These are phyloP conservation scores for Sebastiscus albofasciatus DNA, from an alignment of 2,797 vertebrate species.

Conservation along the genomic window DNA sequence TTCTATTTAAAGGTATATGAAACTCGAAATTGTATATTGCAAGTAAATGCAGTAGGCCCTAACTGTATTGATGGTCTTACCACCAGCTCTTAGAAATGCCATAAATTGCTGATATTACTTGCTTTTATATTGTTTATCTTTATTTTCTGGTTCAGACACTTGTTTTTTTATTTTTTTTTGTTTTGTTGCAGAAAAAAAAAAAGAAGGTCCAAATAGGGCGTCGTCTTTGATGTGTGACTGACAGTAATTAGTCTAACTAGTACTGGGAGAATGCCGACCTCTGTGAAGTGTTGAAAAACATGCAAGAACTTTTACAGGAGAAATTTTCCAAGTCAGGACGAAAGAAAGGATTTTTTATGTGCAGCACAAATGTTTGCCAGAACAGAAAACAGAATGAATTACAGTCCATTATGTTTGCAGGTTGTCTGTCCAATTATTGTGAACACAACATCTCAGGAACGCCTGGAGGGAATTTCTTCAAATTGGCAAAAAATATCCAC, in stretches of 20 bases:
- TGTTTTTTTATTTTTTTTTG: neutral
- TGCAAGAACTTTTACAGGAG: neutral
- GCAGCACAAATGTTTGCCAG: neutral
- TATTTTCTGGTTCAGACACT: neutral
- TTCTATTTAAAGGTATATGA: neutral
- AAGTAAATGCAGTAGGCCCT: neutral
- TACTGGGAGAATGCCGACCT: neutral
- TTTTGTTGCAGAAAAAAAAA: neutral
- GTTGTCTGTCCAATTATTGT: too few species aligned
- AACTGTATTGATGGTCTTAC: neutral
- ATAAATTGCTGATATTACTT: neutral
- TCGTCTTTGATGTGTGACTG: neutral
- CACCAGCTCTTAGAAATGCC: neutral
- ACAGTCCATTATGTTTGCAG: neutral
- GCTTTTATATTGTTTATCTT: neutral
- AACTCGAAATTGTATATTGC: neutral
- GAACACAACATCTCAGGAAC: too few species aligned
- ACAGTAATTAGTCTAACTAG: neutral
- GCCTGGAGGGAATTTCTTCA: too few species aligned
- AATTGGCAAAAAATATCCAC: too few species aligned
- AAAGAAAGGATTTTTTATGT: neutral
- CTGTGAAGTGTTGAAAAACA: neutral
- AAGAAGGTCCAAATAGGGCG: neutral
- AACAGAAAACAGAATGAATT: neutral
- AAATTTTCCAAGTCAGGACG: neutral